A percentile compares a stretch with the other conserved stretches of the same genome.
Conservation (phyloP, 2,888 invertebrate genomes). For the Himalopsyche anomala region DNA sequence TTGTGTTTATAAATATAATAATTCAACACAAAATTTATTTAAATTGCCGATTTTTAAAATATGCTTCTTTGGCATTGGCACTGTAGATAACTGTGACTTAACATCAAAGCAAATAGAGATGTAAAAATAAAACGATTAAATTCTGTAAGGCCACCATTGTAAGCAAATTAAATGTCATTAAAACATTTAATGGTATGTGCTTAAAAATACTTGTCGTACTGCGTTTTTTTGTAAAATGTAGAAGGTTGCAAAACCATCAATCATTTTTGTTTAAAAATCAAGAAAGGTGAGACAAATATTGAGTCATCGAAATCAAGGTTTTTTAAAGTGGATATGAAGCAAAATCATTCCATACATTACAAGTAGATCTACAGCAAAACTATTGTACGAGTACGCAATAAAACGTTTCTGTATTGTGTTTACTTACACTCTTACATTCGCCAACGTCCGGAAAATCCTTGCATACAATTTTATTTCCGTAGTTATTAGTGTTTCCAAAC, state of each 20-base stretch:
- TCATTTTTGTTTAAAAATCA: slow-evolving; percentile 8
- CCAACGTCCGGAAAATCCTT: slow-evolving; percentile 23
- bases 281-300: slow-evolving; percentile 36
- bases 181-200: background rate
- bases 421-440: background rate
- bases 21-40: too few relatives aligned
- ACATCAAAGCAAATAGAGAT: background rate
- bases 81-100: slow-evolving; percentile 1
- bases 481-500: background rate
- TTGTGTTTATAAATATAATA: too few relatives aligned
- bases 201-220: background rate
- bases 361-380: background rate
- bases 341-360: background rate
- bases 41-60: too few relatives aligned
- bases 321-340: background rate
- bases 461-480: background rate
- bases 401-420: slow-evolving; percentile 2
- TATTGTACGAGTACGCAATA: background rate
- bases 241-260: slow-evolving; percentile 5
- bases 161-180: slow-evolving; percentile 12
- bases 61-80: background rate
- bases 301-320: slow-evolving; percentile 41
- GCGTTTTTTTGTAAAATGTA: background rate
- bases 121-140: background rate
- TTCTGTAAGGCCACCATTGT: background rate